Conservation (phyloP, 2,113 vertebrate genomes). For the Labeo catla region DNA sequence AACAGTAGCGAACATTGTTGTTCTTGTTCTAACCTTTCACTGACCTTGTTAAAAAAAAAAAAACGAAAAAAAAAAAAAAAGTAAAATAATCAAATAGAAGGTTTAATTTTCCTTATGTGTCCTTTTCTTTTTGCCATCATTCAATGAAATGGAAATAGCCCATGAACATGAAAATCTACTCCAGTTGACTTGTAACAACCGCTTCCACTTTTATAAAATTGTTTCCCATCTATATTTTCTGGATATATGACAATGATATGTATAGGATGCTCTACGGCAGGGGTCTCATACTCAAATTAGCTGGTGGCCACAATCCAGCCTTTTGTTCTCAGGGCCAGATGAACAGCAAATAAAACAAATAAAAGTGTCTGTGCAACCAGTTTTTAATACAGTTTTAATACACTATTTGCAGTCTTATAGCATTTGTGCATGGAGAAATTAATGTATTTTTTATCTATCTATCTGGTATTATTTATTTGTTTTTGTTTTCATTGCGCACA, state of each 20-base stretch:
- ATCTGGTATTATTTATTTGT: no score
- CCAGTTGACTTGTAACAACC: not conserved
- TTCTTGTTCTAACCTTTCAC: not conserved
- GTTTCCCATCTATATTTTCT: slow-evolving; percentile 16
- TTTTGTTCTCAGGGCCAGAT: not conserved
- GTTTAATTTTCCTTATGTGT: not conserved
- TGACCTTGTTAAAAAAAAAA: not conserved
- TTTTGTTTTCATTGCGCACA: no score
- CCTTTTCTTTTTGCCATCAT: not conserved
- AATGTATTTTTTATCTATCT: not conserved
- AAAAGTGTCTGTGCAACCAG: not conserved
- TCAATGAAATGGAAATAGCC: slow-evolving; percentile 20
- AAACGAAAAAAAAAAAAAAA: not conserved
- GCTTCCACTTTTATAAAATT: slow-evolving; percentile 2
- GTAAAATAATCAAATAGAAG: not conserved
- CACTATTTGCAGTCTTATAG: not conserved
- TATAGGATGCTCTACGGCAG: not conserved
- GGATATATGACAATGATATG: not conserved
- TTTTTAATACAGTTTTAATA: not conserved
- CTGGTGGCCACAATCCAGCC: not conserved
- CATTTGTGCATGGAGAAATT: not conserved
- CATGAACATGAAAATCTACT: slow-evolving; percentile 17
- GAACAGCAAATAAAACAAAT: not conserved
- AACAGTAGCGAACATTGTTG: not conserved
- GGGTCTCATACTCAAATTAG: not conserved